Percentiles rank a stretch among this genome's conserved stretches.
These are phyloP conservation scores for Oxyteleia sp. DNA, from an alignment of 2,888 invertebrate genomes.

Conservation along the genomic window DNA sequence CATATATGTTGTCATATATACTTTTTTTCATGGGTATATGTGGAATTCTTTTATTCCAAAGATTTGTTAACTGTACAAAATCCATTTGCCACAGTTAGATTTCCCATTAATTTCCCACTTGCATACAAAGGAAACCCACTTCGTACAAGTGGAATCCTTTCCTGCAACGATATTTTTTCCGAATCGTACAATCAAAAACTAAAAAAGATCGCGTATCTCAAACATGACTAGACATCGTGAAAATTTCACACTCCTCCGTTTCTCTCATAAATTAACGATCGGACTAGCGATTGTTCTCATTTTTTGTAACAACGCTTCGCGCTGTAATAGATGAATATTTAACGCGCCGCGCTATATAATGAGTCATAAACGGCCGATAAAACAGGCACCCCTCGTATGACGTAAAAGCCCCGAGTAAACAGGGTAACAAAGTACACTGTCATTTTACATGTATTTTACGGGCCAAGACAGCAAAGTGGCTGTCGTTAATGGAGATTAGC, in stretches of 20 bases:
- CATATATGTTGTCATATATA: too few relatives aligned
- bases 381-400: conserved; percentile 34
- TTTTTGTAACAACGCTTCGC: conserved; percentile 25
- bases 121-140: too few relatives aligned
- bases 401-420: conserved; percentile 51
- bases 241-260: not conserved
- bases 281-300: not conserved
- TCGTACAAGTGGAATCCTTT: too few relatives aligned
- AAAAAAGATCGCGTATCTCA: not conserved
- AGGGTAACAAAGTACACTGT: conserved; percentile 53
- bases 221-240: not conserved
- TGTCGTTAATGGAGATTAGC: conserved; percentile 68
- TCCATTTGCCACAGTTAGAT: too few relatives aligned
- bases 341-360: conserved; percentile 26
- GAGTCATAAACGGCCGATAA: conserved; percentile 61
- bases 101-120: too few relatives aligned
- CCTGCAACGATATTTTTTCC: too few relatives aligned
- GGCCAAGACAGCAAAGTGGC: conserved; percentile 51
- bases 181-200: not conserved
- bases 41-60: too few relatives aligned
- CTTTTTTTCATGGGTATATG: too few relatives aligned
- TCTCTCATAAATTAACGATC: not conserved
- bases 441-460: conserved; percentile 54
- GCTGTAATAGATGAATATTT: conserved; percentile 41
- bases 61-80: too few relatives aligned